Conservation (phyloP, 2,113 vertebrate genomes). For the Lonchura striata region DNA sequence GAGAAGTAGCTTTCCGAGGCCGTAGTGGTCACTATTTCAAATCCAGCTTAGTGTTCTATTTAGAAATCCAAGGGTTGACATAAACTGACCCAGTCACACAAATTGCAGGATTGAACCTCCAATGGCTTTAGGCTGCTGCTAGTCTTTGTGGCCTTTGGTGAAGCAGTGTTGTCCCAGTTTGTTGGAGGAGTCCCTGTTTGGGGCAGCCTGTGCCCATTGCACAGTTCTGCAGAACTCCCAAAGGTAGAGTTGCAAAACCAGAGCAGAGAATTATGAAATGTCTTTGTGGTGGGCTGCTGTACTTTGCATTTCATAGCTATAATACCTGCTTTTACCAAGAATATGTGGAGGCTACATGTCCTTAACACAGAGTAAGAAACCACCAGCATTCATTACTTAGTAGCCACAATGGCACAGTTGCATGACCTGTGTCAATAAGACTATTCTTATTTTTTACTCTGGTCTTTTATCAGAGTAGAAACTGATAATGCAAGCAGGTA, state of each 20-base stretch:
- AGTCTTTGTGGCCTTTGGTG: background rate
- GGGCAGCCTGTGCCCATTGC: background rate
- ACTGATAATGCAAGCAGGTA: background rate
- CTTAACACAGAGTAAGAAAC: background rate
- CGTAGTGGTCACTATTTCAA: background rate
- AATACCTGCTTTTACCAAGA: background rate
- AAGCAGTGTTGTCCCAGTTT: background rate
- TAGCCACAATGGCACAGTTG: fast-evolving
- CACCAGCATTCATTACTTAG: background rate
- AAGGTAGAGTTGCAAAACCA: background rate
- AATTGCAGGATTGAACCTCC: background rate
- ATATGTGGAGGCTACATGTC: background rate
- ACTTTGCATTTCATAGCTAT: background rate
- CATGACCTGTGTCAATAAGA: background rate
- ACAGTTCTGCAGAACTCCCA: background rate
- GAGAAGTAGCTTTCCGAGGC: background rate
- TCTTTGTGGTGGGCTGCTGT: background rate
- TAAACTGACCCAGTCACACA: background rate
- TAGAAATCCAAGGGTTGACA: background rate
- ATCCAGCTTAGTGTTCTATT: background rate
- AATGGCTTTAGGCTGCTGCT: background rate
- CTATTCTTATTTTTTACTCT: background rate
- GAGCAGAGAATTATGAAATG: background rate
- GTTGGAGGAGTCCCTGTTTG: background rate
- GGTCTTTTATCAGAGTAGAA: background rate